A percentile compares a stretch with the other conserved stretches of the same genome.
Conservation (phyloP, 2,113 vertebrate genomes). For the Aegotheles bennettii region DNA sequence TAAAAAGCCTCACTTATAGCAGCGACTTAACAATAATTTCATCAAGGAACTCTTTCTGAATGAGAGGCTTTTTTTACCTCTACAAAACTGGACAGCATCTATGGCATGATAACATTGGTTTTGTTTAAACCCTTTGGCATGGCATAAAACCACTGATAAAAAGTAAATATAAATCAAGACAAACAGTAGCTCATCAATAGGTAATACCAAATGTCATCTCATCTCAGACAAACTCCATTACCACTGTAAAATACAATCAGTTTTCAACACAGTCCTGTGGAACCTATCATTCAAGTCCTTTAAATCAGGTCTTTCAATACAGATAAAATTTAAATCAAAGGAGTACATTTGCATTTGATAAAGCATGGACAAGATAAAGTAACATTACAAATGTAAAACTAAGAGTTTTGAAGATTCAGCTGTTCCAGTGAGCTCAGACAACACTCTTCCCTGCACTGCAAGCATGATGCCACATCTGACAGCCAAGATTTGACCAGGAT, state of each 20-base stretch:
- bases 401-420: background rate
- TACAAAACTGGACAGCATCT: background rate
- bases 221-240: background rate
- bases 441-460: background rate
- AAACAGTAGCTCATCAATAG: background rate
- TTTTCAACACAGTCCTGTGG: background rate
- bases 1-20: background rate
- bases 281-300: background rate
- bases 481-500: background rate
- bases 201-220: background rate
- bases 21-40: background rate
- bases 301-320: background rate
- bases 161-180: background rate
- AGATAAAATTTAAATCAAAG: background rate
- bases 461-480: background rate
- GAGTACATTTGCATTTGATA: background rate
- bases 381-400: background rate
- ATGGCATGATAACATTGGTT: background rate
- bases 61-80: background rate
- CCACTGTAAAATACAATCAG: background rate
- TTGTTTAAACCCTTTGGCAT: background rate
- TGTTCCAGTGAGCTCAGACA: background rate
- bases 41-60: background rate
- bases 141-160: background rate
- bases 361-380: rapidly evolving